Conservation (phyloP, 2,888 invertebrate species). For the Agriopis marginaria region DNA sequence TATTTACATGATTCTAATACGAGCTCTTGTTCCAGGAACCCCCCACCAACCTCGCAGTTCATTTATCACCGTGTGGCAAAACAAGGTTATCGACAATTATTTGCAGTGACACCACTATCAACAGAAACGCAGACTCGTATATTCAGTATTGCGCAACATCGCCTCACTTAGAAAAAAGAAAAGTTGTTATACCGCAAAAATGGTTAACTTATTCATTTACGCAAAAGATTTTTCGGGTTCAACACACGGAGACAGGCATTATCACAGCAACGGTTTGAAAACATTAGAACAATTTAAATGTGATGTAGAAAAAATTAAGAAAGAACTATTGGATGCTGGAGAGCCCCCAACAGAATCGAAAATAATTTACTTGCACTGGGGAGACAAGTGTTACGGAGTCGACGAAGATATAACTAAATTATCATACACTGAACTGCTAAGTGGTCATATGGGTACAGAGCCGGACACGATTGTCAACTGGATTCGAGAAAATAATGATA, state of each 20-base stretch:
- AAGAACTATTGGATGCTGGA: conserved; percentile 32
- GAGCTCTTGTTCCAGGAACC: too few species aligned
- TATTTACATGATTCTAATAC: too few species aligned
- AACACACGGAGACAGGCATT: conserved; percentile 24
- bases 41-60: too few species aligned
- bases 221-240: not conserved
- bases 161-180: not conserved
- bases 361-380: conserved; percentile 57
- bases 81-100: too few species aligned
- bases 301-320: conserved; percentile 47
- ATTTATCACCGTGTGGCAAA: too few species aligned
- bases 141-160: too few species aligned
- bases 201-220: conserved; percentile 1
- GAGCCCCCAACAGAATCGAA: conserved; percentile 41
- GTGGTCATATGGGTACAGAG: not conserved
- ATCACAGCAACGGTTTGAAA: conserved; percentile 49
- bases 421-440: not conserved
- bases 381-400: conserved; percentile 47
- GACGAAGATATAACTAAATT: conserved; percentile 39
- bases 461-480: not conserved
- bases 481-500: conserved; percentile 2
- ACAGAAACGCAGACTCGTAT: too few species aligned
- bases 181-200: not conserved
- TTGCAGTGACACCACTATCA: too few species aligned
- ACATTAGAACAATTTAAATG: conserved; percentile 48